These are phyloP conservation scores for Conus betulinus DNA, from an alignment of 1,140 invertebrate genomes.

Conservation along the genomic window DNA sequence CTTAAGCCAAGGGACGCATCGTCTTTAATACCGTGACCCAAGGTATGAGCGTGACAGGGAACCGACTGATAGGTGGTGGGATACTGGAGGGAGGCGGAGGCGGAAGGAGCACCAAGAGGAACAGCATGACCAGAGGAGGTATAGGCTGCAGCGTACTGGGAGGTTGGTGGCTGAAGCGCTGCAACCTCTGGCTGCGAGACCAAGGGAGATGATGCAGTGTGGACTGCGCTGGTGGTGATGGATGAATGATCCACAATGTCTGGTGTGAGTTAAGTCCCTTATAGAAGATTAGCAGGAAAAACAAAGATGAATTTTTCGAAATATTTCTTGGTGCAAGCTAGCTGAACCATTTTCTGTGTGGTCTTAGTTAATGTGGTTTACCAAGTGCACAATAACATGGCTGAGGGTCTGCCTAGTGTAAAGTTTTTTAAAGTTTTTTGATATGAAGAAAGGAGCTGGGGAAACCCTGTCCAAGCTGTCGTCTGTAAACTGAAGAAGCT, in stretches of 20 bases:
- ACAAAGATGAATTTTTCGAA: too few species aligned
- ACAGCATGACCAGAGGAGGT: not conserved
- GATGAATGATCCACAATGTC: constrained; percentile 9
- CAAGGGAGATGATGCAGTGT: not conserved
- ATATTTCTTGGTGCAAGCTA: too few species aligned
- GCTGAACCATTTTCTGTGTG: too few species aligned
- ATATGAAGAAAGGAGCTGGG: too few species aligned
- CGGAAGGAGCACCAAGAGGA: not conserved
- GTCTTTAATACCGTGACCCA: not conserved
- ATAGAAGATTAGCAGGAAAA: too few species aligned
- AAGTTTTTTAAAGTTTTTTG: too few species aligned
- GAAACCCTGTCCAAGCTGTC: too few species aligned
- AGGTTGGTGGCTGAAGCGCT: not conserved
- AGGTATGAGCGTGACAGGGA: not conserved
- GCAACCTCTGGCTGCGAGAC: not conserved
- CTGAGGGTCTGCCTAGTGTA: too few species aligned
- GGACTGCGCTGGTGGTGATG: not conserved
- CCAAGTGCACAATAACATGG: too few species aligned
- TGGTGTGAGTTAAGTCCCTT: not conserved
- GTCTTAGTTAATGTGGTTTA: too few species aligned
- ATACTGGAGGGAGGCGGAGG: not conserved
- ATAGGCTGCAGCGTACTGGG: not conserved
- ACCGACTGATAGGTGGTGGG: not conserved
- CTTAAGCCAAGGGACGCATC: too few species aligned
- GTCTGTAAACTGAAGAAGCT: too few species aligned